Base-by-base conservation (phyloP, 2,797 vertebrate genomes). In the Liasis olivaceus region DNA sequence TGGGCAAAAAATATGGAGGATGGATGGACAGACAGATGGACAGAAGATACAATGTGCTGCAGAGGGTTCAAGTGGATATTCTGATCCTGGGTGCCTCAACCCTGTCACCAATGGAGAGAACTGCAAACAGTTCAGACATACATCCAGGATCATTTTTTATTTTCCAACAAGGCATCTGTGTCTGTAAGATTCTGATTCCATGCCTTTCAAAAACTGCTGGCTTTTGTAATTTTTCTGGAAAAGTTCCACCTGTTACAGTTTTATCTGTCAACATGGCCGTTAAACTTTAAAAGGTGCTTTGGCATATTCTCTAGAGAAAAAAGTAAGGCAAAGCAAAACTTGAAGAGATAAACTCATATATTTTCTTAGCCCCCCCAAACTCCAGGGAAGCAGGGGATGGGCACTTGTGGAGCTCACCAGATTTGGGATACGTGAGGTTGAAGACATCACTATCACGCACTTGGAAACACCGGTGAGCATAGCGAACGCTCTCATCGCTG, bases 401-500 rank as follows among this genome's bases (percentile, higher is more conserved):
- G 20, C 4, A 3, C 2, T 17, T 12, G 22, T 28, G 0, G 3
- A 14, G 9, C 87, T 89, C 24, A 91, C 77, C 87, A 47, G 95
- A 96, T 93, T 96, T 96, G 42, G 95, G 95, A 31, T 93, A 95
- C 0, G 94, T 94, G 63, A 93, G 62, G 3, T 92, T 90, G 89
- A 95, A 96, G 90, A 94, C 86, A 69, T 95, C 94, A 5, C 93
- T 93, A 20, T 95, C 95, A 24, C 58, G 92, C 17, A 95, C 93
- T 36, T 93, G 84, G 81, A 95, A 96, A 31, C 22, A 64, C 47
- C 0, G 47, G 5, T 81, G 89, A 26, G 89, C 89, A 1, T 88
- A 93, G 1, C 4, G 51, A 20, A 93, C 24, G 5, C 92, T 90
- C 2, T 26, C 85, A 51, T 93, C 42, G 0, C 24, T 88, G 4